Evolutionary conservation across 2,113 vertebrate genomes (phyloP), one percentile per base, ranked within the genome.

Genomic region (Xiphias gladius): DNA sequence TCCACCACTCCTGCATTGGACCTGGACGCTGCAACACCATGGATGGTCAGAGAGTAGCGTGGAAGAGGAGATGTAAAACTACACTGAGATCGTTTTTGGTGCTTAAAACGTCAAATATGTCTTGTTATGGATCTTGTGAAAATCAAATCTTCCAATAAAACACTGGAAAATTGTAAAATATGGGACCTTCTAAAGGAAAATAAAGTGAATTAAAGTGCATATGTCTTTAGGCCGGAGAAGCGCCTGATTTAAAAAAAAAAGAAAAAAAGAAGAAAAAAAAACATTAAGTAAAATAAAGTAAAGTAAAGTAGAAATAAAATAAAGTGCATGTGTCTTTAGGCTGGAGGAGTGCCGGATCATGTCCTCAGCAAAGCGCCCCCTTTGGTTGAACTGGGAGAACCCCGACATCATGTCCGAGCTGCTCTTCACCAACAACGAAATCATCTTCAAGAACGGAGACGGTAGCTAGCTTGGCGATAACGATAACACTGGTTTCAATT

Each of bases 361-460:
- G 98, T 99, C 98, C 7, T 99, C 98, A 46, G 98, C 98, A 48
- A 99, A 99, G 94, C 96, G 97, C 62, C 98, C 98, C 0, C 93
- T 99, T 81, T 99, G 98, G 98, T 89, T 99, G 89, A 99, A 99
- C 92, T 99, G 97, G 97, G 97, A 99, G 92, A 99, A 99, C 69
- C 97, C 97, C 62, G 98, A 99, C 93, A 99, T 99, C 89, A 99
- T 99, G 98, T 97, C 97, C n/a, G 98, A 99, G 88, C 95, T 99
- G 84, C 95, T 99, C 82, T 99, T 99, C 94, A 94, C 97, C 93
- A 99, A 99, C 95, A 99, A 99, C 76, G 98, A 99, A 92, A 98
- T 99, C 92, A 99, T 99, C 90, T 99, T 99, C 92, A 99, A 99
- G 94, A 99, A 99, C 64, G 97, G 98, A 76, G 98, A 99, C 1